Evolutionary conservation across 2,113 vertebrate genomes (phyloP).

Genomic region (Meriones unguiculatus): DNA sequence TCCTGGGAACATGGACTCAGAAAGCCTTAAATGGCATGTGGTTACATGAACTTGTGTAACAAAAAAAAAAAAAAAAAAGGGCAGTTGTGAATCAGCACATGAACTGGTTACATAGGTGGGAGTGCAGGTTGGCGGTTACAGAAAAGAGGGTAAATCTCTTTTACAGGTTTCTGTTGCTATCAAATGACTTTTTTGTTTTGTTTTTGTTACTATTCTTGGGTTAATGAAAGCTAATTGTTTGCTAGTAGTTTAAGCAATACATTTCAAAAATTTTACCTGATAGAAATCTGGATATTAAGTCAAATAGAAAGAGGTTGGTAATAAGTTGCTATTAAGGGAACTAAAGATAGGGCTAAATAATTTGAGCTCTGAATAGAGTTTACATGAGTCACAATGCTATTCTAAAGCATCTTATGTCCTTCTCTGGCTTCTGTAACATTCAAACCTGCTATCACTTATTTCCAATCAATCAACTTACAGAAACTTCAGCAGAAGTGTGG

Average conservation of each 20-base stretch:
- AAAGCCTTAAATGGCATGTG: not conserved
- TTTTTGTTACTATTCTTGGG: not conserved
- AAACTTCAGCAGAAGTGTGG: not conserved
- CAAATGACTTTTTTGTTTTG: not conserved
- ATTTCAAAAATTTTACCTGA: not conserved
- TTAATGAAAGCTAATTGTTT: not conserved
- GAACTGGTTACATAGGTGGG: not conserved
- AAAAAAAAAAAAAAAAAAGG: not conserved
- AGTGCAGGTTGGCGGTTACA: not conserved
- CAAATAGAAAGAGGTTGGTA: not conserved
- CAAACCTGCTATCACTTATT: not conserved
- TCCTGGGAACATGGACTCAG: not conserved
- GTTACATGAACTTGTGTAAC: not conserved
- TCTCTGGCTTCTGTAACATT: not conserved
- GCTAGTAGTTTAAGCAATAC: not conserved
- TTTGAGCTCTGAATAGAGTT: no score
- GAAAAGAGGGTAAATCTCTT: not conserved
- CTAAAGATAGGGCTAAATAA: not conserved
- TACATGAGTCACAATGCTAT: no score
- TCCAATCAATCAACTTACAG: not conserved
- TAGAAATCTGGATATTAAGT: not conserved
- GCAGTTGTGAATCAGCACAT: not conserved
- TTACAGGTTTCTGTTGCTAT: not conserved
- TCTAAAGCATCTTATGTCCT: no score
- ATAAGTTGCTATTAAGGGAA: not conserved